Evolutionary conservation across 2,888 invertebrate species (phyloP).

Genomic region (Biston stratarius): DNA sequence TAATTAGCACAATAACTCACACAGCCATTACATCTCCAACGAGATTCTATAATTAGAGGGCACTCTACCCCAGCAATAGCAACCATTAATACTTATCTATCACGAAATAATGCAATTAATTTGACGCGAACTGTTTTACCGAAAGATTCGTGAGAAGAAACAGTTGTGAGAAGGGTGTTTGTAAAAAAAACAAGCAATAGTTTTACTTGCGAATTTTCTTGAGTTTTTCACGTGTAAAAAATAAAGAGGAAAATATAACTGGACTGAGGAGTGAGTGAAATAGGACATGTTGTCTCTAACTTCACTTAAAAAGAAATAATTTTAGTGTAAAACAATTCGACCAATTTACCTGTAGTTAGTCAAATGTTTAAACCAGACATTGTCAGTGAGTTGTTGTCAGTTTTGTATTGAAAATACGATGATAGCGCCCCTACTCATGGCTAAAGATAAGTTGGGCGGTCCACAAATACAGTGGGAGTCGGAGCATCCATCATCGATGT

Average conservation of each 20-base stretch:
- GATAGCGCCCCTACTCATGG: neutral
- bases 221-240: neutral
- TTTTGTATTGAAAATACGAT: neutral
- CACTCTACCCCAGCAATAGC: conserved; percentile 66
- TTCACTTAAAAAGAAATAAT: neutral
- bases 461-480: conserved; percentile 19
- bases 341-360: conserved; percentile 25
- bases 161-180: conserved; percentile 67
- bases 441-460: conserved; percentile 3
- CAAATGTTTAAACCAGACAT: neutral
- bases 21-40: conserved; percentile 66
- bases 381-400: neutral
- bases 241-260: neutral
- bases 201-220: neutral
- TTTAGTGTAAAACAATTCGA: neutral
- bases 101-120: conserved; percentile 85
- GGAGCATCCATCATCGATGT: conserved; percentile 73
- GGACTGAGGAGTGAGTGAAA: neutral
- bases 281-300: neutral
- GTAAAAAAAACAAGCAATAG: conserved; percentile 66
- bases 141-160: conserved; percentile 74
- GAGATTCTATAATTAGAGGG: conserved; percentile 80
- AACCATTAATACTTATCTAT: conserved; percentile 78
- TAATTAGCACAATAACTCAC: conserved; percentile 73
- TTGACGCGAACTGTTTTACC: conserved; percentile 75